These are phyloP conservation scores for Amphipyra berbera DNA, from an alignment of 2,888 invertebrate species.

Conservation along the genomic window DNA sequence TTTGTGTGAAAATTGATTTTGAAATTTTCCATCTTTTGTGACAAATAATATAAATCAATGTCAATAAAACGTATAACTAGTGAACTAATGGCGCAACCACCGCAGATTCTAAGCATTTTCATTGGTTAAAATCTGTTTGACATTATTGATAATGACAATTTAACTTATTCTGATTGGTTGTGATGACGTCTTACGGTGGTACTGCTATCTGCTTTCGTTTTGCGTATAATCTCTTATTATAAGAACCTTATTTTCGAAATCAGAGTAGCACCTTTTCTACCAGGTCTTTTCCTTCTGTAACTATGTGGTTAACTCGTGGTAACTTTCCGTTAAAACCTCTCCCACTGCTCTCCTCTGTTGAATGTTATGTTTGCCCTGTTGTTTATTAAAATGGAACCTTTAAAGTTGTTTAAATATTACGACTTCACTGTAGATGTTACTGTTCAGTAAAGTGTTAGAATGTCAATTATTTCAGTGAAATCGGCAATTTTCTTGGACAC, in stretches of 20 bases:
- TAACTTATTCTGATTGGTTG: too few species aligned
- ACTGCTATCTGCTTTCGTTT: too few species aligned
- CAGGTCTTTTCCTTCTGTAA: constrained; percentile 58
- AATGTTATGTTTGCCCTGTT: constrained; percentile 54
- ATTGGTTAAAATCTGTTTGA: too few species aligned
- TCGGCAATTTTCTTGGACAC: constrained; percentile 15
- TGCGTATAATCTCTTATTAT: background rate
- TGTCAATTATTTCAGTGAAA: constrained; percentile 22
- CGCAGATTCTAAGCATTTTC: too few species aligned
- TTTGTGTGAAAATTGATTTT: too few species aligned
- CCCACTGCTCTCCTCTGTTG: constrained; percentile 57
- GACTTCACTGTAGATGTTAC: constrained; percentile 28
- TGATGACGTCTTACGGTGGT: too few species aligned
- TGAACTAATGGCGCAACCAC: too few species aligned
- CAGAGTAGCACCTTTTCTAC: constrained; percentile 63
- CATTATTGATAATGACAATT: too few species aligned
- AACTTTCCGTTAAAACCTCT: constrained; percentile 67
- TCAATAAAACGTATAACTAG: too few species aligned
- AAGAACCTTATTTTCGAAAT: constrained; percentile 24
- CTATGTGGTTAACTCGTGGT: constrained; percentile 76
- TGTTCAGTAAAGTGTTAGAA: constrained; percentile 15
- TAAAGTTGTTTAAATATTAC: constrained; percentile 49
- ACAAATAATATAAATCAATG: too few species aligned
- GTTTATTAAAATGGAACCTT: constrained; percentile 32
- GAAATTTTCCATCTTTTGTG: too few species aligned